Evolutionary conservation across 2,888 invertebrate genomes (phyloP).

Genomic region (Podabrus alpinus): DNA sequence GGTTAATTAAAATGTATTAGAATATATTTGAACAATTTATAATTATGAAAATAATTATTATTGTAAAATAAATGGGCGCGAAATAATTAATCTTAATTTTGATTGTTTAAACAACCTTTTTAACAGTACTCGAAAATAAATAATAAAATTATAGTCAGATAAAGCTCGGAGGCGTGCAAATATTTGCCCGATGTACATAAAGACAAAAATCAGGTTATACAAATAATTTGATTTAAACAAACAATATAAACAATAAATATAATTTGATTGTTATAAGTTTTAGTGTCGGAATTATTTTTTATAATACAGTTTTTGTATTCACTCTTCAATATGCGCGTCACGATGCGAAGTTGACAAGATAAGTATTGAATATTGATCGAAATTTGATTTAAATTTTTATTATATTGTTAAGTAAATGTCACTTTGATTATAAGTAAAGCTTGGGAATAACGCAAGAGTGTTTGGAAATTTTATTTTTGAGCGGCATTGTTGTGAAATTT

Average conservation of each 20-base stretch:
- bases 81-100: background rate
- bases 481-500: background rate
- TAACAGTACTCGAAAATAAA: background rate
- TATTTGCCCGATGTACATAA: background rate
- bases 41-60: background rate
- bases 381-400: background rate
- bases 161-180: slow-evolving; percentile 1
- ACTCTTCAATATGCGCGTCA: background rate
- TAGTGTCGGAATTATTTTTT: background rate
- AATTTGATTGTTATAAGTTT: slow-evolving; percentile 2
- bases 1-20: background rate
- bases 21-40: background rate
- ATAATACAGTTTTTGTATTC: background rate
- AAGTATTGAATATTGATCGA: background rate
- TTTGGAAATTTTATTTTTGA: background rate
- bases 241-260: slow-evolving; percentile 4
- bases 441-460: background rate
- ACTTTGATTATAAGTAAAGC: background rate
- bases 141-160: slow-evolving; percentile 4
- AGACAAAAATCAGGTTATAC: slow-evolving; percentile 3
- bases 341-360: background rate
- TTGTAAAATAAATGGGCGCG: background rate
- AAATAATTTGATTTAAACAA: slow-evolving; percentile 5
- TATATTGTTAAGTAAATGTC: background rate
- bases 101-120: slow-evolving; percentile 3